Percentiles rank a stretch among this genome's conserved stretches.
These are phyloP conservation scores for Pangasianodon hypophthalmus DNA, from an alignment of 2,113 vertebrate genomes.

Conservation along the genomic window DNA sequence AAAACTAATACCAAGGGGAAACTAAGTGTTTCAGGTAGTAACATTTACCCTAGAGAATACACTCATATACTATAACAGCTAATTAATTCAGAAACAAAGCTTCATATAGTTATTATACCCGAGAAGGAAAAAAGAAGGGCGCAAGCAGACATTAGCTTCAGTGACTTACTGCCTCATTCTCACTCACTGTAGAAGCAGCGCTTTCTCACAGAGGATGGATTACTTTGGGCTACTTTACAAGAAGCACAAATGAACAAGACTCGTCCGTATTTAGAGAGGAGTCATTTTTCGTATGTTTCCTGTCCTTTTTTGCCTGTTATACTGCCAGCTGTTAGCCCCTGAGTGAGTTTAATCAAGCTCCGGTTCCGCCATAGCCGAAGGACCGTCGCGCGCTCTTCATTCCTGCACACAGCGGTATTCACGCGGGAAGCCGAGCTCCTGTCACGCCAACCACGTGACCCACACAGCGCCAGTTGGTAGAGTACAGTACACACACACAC, in stretches of 20 bases:
- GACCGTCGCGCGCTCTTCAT: neutral
- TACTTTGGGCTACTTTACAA: slow-evolving; percentile 12
- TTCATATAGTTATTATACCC: neutral
- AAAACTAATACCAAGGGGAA: neutral
- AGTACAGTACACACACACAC: neutral
- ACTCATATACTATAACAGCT: neutral
- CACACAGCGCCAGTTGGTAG: neutral
- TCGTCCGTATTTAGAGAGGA: neutral
- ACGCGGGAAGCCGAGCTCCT: slow-evolving; percentile 19
- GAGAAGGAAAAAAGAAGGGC: neutral
- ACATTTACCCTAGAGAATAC: neutral
- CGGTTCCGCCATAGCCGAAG: neutral
- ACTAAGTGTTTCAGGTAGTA: neutral
- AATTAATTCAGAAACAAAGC: neutral
- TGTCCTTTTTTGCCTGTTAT: neutral
- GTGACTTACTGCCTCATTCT: neutral
- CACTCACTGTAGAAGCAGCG: slow-evolving; percentile 23
- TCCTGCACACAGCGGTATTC: slow-evolving; percentile 4
- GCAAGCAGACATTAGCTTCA: neutral
- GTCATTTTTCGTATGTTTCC: neutral
- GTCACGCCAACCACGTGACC: slow-evolving; percentile 52
- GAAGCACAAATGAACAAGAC: neutral
- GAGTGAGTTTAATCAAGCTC: neutral
- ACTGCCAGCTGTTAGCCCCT: neutral
- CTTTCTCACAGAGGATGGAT: slow-evolving; percentile 9